Evolutionary conservation across 2,113 vertebrate species (phyloP).

Genomic region (Nyctibius bracteatus): DNA sequence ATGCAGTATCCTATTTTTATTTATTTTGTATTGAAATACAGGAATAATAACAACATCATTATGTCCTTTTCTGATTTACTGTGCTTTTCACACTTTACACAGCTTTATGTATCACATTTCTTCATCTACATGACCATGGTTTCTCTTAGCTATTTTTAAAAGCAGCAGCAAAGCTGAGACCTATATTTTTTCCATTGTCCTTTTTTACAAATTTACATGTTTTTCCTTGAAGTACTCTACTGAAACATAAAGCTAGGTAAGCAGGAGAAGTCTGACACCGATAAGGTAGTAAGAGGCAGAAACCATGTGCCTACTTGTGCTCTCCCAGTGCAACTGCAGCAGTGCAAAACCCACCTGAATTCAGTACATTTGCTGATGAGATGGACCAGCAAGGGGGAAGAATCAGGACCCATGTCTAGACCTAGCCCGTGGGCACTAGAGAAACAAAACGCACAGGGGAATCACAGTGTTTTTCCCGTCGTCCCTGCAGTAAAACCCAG

Average conservation of each 20-base stretch:
- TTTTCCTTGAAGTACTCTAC: neutral
- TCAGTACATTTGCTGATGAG: neutral
- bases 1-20: neutral
- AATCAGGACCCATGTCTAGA: neutral
- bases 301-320: neutral
- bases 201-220: neutral
- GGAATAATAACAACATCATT: neutral
- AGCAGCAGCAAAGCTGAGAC: neutral
- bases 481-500: neutral
- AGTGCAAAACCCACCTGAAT: neutral
- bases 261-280: neutral
- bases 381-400: neutral
- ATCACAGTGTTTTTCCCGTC: fast-evolving
- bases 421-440: neutral
- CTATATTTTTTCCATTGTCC: neutral
- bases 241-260: neutral
- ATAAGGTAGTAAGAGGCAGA: neutral
- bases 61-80: neutral
- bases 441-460: neutral
- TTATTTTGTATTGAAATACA: neutral
- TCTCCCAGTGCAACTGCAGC: neutral
- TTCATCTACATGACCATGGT: neutral
- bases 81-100: neutral
- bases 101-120: neutral
- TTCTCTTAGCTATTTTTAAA: neutral